phyloP scores from a whole-genome alignment of 2,888 invertebrate genomes.

The Drosophila tanythrix region DNA sequence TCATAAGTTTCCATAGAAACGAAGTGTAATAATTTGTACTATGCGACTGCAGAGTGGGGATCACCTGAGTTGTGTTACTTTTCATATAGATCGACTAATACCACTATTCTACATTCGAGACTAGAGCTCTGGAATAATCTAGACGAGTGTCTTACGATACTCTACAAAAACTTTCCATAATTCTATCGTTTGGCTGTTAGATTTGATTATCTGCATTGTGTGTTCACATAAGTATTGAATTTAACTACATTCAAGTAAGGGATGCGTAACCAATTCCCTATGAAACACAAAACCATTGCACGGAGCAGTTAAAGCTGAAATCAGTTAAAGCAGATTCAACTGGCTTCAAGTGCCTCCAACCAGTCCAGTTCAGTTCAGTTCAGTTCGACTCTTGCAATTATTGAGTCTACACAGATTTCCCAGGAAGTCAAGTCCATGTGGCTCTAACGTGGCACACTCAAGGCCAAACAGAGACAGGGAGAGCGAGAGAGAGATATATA shows the following conservation, averaged over 20 bases:
- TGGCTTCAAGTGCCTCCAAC: slow-evolving; percentile 46
- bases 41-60: not conserved
- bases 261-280: slow-evolving; percentile 43
- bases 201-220: slow-evolving; percentile 12
- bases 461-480: slow-evolving; percentile 29
- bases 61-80: slow-evolving; percentile 1
- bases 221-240: slow-evolving; percentile 53
- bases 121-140: not conserved
- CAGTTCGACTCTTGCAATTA: not conserved
- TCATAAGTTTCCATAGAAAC: slow-evolving; percentile 17
- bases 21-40: not conserved
- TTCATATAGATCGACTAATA: not conserved
- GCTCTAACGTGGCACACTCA: slow-evolving; percentile 21
- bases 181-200: not conserved
- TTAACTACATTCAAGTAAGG: slow-evolving; percentile 21
- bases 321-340: slow-evolving; percentile 31
- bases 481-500: not conserved
- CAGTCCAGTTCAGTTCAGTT: slow-evolving; percentile 22
- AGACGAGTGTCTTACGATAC: not conserved
- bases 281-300: not conserved
- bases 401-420: slow-evolving; percentile 34
- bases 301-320: slow-evolving; percentile 14
- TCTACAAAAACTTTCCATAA: slow-evolving; percentile 44
- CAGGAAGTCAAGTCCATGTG: slow-evolving; percentile 24
- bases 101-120: too few species aligned